Base-by-base conservation (phyloP, 2,113 vertebrate genomes). In the Rallus limicola region DNA sequence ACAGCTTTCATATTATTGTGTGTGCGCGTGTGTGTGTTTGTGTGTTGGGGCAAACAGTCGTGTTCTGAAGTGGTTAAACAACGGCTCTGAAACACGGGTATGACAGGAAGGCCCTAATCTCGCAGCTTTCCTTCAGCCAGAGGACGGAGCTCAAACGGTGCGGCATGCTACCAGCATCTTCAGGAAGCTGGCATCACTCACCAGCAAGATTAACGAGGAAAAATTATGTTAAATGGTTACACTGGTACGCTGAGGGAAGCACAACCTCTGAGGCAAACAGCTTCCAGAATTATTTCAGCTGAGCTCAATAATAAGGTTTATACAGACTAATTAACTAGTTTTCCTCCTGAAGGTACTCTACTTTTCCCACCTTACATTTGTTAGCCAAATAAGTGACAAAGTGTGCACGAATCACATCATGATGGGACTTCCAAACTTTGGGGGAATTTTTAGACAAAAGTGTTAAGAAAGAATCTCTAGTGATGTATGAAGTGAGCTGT, bases 381-480 rank as follows among this genome's bases (percentile, higher is more conserved):
- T 96, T 91, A 82, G 93, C 75, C 84, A 80, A 95, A 96, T 63
- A 90, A 90, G 92, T 16, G 64, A 87, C 80, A 77, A 77, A 93
- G 34, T 46, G 60, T 72, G 91, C 93, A 86, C 16, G 90, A 91
- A 95, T 81, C 36, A 93, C 65, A 38, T 58, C 65, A 65, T 16
- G 46, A 56, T 34, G 68, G 64, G 85, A 76, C 74, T 83, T 89
- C 92, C 96, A 97, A 97, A 65, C 59, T 96, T 93, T 20, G 3
- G 55, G 82, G 84, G 52, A 92, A 96, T 90, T 48, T 44, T 78
- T 81, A 92, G 90, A 74, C 80, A 44, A 78, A 95, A 86, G 76
- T 93, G 44, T 52, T 63, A 90, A 92, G 26, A 33, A 72, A 67
- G 94, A 86, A 75, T 92, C 79, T 91, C 59, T 95, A 95, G 91